Evolutionary conservation across 2,797 vertebrate species (phyloP).

Genomic region (Mus spretus): DNA sequence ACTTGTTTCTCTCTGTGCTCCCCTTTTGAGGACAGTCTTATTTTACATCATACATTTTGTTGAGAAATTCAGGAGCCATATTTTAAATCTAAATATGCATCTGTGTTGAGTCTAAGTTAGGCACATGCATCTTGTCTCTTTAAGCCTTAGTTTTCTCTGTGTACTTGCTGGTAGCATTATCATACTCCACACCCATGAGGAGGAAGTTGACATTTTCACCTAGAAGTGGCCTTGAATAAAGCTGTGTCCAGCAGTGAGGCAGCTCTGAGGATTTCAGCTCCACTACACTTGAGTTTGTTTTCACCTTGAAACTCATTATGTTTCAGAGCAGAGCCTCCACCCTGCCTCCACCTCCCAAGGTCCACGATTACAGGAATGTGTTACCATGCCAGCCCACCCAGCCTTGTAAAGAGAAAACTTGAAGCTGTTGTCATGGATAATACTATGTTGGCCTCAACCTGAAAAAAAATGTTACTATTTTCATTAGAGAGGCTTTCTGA

Average conservation of each 20-base stretch:
- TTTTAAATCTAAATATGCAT: constrained; percentile 45
- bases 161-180: constrained; percentile 2
- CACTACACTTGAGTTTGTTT: background rate
- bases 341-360: background rate
- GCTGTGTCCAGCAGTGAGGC: background rate
- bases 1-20: background rate
- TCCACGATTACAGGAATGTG: background rate
- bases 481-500: background rate
- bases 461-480: background rate
- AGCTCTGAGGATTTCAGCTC: background rate
- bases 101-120: constrained; percentile 32
- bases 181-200: background rate
- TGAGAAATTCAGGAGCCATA: constrained; percentile 46
- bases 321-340: background rate
- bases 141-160: background rate
- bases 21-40: constrained; percentile 29
- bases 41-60: constrained; percentile 8
- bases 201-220: background rate
- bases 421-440: background rate
- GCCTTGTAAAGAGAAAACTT: background rate
- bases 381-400: background rate
- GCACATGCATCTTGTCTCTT: constrained; percentile 1
- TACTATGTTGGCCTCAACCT: background rate
- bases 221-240: background rate
- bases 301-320: background rate